Evolutionary conservation across 2,888 invertebrate genomes (phyloP), one percentile per base, ranked within the genome.

Genomic region (Cosmia pyralina): DNA sequence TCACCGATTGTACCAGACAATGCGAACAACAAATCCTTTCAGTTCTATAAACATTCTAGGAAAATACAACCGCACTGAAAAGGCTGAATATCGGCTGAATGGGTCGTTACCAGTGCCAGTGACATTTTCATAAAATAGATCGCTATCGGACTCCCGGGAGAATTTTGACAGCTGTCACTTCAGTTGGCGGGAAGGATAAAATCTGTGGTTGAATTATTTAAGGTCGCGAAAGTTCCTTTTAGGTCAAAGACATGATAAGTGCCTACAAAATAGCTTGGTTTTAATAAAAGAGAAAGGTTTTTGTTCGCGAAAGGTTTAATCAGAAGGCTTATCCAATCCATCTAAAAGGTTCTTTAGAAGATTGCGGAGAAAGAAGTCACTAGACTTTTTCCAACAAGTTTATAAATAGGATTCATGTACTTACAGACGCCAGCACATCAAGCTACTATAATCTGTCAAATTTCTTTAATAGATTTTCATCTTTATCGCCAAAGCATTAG

Each of bases 111-210:
- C 85, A 41, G 41, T 28, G 73, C 50, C 72, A 55, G 59, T 77
- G 66, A 67, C 63, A 59, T 66, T 83, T 80, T 73, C 71, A 65
- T 77, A 65, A 73, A 79, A 80, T 72, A 38, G 62, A 83, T 74
- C 62, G 68, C 13, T 67, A 79, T n/a, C 72, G 22, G 57, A 69
- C 38, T 70, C 50, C 11, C 58, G 68, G 62, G 38, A 60, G 19
- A 66, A 81, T 74, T 68, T 76, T 85, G 84, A 84, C 86, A 85
- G 74, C 75, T 85, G 84, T 83, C 86, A 81, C 48, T 74, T 69
- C 44, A 72, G 53, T 67, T 60, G 67, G 62, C 69, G 67, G 74
- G 48, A 50, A 68, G 44, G 68, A 72, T 71, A 60, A 13, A 58
- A 69, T 80, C 65, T 59, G 38, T 46, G 62, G 34, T 41, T 11